Evolutionary conservation across 2,888 invertebrate species (phyloP).

Genomic region (Gisinianus flammeolus): DNA sequence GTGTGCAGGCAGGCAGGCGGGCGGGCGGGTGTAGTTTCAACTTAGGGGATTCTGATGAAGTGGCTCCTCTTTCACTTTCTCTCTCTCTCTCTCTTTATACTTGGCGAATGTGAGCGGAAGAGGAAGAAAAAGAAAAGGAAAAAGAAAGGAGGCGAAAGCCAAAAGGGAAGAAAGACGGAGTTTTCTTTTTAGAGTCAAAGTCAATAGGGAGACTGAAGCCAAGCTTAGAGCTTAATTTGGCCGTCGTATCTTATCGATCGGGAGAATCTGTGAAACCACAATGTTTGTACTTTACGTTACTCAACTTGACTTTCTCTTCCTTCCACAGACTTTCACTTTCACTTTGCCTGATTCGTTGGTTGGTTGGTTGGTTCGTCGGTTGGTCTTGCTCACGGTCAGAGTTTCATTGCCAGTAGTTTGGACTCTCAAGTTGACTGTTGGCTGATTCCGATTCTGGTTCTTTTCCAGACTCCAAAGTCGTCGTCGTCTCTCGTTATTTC

Average conservation of each 20-base stretch:
- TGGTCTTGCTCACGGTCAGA: too few species aligned
- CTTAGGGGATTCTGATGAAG: too few species aligned
- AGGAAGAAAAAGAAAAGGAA: neutral
- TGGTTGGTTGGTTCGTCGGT: too few species aligned
- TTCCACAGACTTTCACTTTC: neutral
- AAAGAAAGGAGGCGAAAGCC: neutral
- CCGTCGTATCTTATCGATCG: slow-evolving; percentile 39
- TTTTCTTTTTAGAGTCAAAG: slow-evolving; percentile 1
- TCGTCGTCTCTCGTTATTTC: too few species aligned
- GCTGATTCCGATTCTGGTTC: neutral
- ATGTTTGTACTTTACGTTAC: slow-evolving; percentile 51
- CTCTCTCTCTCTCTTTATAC: too few species aligned
- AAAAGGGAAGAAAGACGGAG: neutral
- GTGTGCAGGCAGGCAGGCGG: too few species aligned
- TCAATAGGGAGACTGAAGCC: neutral
- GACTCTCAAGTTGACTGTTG: too few species aligned
- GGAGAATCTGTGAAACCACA: slow-evolving; percentile 56
- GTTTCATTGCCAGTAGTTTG: too few species aligned
- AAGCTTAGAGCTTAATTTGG: slow-evolving; percentile 37
- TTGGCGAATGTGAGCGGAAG: too few species aligned
- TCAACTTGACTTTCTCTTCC: slow-evolving; percentile 11
- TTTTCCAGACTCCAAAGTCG: neutral
- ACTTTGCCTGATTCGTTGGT: too few species aligned
- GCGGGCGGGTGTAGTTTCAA: too few species aligned
- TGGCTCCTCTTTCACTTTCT: too few species aligned